Evolutionary conservation across 2,797 vertebrate genomes (phyloP).

Genomic region (Peromyscus aztecus): DNA sequence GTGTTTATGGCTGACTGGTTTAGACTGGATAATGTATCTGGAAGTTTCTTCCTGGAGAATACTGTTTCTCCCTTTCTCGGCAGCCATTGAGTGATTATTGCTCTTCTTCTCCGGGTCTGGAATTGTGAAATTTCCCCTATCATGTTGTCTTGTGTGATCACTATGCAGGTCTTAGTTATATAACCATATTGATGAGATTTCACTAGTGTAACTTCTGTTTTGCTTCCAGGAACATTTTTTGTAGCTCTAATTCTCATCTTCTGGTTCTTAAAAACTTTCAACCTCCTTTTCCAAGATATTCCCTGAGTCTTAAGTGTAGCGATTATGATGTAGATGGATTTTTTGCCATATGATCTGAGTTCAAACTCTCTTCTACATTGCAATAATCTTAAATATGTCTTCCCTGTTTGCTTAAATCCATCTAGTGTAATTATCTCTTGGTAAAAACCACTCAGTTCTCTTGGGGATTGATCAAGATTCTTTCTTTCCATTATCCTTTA

Average conservation of each 20-base stretch:
- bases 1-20: not conserved
- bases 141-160: not conserved
- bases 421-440: not conserved
- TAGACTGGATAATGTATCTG: not conserved
- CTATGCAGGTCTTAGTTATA: not conserved
- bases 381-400: not conserved
- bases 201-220: not conserved
- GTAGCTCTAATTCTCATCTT: not conserved
- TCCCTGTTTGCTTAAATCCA: not conserved
- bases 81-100: not conserved
- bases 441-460: not conserved
- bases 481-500: not conserved
- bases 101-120: no score
- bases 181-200: not conserved
- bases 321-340: not conserved
- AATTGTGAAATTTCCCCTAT: not conserved
- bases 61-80: not conserved
- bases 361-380: not conserved
- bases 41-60: not conserved
- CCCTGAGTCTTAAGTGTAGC: not conserved
- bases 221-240: not conserved
- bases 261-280: not conserved
- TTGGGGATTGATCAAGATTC: not conserved
- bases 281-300: not conserved
- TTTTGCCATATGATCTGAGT: not conserved